Evolutionary conservation across 2,888 invertebrate species (phyloP).

Genomic region (Elgonia sp.): DNA sequence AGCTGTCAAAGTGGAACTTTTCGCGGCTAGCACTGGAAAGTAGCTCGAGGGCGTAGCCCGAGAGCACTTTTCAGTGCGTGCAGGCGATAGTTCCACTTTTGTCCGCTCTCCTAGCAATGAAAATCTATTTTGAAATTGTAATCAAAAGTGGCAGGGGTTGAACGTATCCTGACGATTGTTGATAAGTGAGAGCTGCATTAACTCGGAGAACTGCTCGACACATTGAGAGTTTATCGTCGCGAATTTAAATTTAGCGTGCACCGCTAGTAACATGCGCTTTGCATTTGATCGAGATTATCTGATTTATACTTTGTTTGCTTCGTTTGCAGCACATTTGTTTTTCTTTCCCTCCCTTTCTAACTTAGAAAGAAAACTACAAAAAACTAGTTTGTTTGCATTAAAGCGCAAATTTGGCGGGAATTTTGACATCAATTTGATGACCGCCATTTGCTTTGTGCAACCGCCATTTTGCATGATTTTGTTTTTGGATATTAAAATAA

Average conservation of each 20-base stretch:
- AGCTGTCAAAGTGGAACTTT: too few species aligned
- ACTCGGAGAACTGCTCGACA: constrained; percentile 3
- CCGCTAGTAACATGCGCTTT: too few species aligned
- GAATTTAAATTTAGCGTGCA: constrained; percentile 12
- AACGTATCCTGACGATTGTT: constrained; percentile 12
- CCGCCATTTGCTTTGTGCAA: too few species aligned
- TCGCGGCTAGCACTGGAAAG: too few species aligned
- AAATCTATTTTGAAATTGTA: constrained; percentile 39
- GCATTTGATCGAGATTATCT: constrained; percentile 1
- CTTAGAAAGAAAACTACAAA: neutral
- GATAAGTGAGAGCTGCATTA: constrained; percentile 14
- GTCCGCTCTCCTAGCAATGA: constrained; percentile 10
- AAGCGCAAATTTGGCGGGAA: too few species aligned
- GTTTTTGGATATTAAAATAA: too few species aligned
- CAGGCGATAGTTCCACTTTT: too few species aligned
- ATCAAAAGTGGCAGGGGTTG: constrained; percentile 19
- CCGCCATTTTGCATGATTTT: too few species aligned
- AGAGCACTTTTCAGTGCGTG: too few species aligned
- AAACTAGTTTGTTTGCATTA: neutral
- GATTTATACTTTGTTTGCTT: constrained; percentile 35
- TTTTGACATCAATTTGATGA: too few species aligned
- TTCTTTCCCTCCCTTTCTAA: neutral
- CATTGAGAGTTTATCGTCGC: neutral
- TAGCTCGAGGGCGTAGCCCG: too few species aligned
- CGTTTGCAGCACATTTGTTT: constrained; percentile 5